Evolutionary conservation across 1,140 invertebrate genomes (phyloP), one percentile per base, ranked within the genome.

Genomic region (Oedothorax gibbosus): DNA sequence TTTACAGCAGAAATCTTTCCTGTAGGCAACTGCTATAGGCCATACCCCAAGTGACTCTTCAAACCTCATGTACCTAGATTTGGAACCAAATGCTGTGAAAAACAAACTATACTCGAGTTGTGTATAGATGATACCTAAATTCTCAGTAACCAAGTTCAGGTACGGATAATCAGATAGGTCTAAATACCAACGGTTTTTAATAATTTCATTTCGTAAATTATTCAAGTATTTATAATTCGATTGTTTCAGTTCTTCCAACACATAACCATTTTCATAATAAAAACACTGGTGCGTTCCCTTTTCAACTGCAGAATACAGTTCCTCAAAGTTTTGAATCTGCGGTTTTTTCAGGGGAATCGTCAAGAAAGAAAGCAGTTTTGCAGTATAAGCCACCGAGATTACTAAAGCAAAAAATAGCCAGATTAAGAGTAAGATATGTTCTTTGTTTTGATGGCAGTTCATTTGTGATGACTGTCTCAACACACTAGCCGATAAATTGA

Each of bases 1-100:
- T 20, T 50, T 77, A 12, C 75, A 77, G 35, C 75, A 77, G 56
- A 77, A 77, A 50, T 64, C n/a, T 77, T 77, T 77, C 15, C 57
- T 49, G 0, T 64, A 11, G 7, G 75, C 57, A 7, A 77, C 35
- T 35, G 35, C 35, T 35, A 35, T 35, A 12, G 2, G 54, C 75
- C 4, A 77, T 49, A 50, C 50, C 49, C 14, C 49, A 18, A 11
- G 56, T 50, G 12, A 21, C 20, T 5, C 62, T 10, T 2, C n/a
- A 7, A 51, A 64, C 75, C 35, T 35, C 35, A 35, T 35, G 5
- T 35, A 35, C 35, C 35, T 35, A 2, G 35, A 35, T 35, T 35
- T 35, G 15, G 50, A 15, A 35, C 57, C 10, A 49, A 54, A 4
- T 49, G 20, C 20, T 62, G 15, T 10, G 35, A 35, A 35, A 35